Percentiles rank a stretch among this genome's conserved stretches.
Conservation (phyloP, 2,113 vertebrate genomes). For the Aegithalos caudatus region DNA sequence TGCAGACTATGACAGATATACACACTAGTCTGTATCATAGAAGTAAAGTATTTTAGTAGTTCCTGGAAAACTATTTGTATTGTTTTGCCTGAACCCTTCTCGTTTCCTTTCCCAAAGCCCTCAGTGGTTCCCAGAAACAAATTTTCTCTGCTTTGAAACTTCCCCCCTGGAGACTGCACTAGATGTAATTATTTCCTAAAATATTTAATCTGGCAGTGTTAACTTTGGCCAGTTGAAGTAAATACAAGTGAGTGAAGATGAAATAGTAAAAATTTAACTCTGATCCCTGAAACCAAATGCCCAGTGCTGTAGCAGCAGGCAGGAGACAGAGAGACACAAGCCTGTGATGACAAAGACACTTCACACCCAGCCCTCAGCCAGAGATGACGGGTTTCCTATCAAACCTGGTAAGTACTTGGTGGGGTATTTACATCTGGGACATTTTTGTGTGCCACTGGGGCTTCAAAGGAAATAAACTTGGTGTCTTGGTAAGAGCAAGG, state of each 20-base stretch:
- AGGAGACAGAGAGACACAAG: neutral
- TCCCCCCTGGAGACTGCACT: neutral
- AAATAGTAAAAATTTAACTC: constrained; percentile 60
- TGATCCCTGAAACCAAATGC: neutral
- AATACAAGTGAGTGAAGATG: neutral
- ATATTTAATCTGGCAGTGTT: constrained; percentile 38
- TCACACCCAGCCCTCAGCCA: neutral
- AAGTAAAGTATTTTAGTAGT: neutral
- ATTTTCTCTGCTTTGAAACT: neutral
- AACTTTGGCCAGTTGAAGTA: constrained; percentile 4
- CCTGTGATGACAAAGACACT: neutral
- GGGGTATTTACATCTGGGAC: neutral
- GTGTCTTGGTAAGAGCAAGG: neutral
- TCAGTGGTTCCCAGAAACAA: neutral
- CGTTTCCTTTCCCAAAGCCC: neutral
- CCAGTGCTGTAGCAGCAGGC: neutral
- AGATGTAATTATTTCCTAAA: constrained; percentile 15
- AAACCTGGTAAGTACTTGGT: constrained; percentile 23
- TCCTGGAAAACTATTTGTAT: neutral
- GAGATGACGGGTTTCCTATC: constrained; percentile 22
- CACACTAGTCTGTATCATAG: neutral
- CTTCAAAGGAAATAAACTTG: neutral
- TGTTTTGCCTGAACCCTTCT: neutral
- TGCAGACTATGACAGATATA: neutral
- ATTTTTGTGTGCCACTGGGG: neutral